Percentiles rank a stretch among this genome's conserved stretches.
Evolutionary conservation across 2,888 invertebrate genomes (phyloP).

Genomic region (Cremastinae sp.): DNA sequence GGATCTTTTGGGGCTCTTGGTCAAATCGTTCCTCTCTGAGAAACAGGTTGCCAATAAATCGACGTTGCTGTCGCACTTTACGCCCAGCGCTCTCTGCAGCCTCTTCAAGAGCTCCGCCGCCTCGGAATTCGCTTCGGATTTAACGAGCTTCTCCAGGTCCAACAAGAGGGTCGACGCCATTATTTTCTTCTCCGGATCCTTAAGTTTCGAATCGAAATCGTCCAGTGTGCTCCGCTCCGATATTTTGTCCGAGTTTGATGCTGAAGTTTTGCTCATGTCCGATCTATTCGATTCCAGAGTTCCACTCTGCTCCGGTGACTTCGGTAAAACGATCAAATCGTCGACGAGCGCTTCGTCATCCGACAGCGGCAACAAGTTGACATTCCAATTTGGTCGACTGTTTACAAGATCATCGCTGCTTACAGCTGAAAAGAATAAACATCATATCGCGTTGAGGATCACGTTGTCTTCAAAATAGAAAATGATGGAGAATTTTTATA

Average conservation of each 20-base stretch:
- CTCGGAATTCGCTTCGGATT: constrained; percentile 72
- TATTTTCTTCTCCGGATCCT: constrained; percentile 68
- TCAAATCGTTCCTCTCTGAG: constrained; percentile 41
- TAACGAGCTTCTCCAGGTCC: constrained; percentile 74
- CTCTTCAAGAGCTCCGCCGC: constrained; percentile 72
- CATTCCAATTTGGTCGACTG: constrained; percentile 68
- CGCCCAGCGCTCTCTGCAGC: constrained; percentile 73
- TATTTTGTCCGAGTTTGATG: constrained; percentile 33
- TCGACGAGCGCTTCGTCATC: constrained; percentile 71
- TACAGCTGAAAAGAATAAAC: constrained; percentile 44
- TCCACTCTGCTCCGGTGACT: constrained; percentile 62
- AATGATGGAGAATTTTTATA: too few species aligned
- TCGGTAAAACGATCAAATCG: constrained; percentile 74
- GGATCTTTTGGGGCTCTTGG: constrained; percentile 56
- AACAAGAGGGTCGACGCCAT: constrained; percentile 69
- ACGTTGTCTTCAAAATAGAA: too few species aligned
- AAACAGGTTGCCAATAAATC: constrained; percentile 70
- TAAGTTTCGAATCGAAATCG: constrained; percentile 70
- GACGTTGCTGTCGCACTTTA: constrained; percentile 71
- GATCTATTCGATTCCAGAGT: constrained; percentile 3
- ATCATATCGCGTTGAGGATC: too few species aligned
- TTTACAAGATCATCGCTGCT: constrained; percentile 70
- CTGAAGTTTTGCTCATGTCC: constrained; percentile 24
- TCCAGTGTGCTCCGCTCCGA: constrained; percentile 52
- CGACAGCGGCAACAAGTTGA: constrained; percentile 71